Percentiles rank a stretch among this genome's conserved stretches.
phyloP scores from a whole-genome alignment of 1,140 invertebrate species.

The Drosophila tristis region DNA sequence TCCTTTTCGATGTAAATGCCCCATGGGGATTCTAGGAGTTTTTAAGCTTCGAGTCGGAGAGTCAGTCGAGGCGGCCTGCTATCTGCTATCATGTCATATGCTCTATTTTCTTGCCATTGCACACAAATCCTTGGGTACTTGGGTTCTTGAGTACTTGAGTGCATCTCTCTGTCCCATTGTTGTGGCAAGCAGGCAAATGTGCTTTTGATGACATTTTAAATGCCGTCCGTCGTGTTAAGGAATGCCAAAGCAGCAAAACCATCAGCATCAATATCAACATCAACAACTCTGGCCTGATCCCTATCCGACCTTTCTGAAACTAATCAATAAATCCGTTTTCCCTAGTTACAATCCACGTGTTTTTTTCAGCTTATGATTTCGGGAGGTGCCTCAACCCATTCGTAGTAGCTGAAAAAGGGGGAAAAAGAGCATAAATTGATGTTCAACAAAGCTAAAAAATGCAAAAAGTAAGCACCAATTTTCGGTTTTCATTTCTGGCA shows the following conservation, averaged over 20 bases:
- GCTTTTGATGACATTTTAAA: constrained; percentile 74
- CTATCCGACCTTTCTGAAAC: not conserved
- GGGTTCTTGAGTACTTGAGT: constrained; percentile 2
- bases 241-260: constrained; percentile 11
- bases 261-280: not conserved
- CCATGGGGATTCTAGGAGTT: too few relatives aligned
- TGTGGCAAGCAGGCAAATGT: constrained; percentile 55
- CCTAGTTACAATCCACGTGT: not conserved
- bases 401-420: constrained; percentile 32
- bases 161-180: constrained; percentile 13
- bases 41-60: not conserved
- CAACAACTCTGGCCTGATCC: not conserved
- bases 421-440: constrained; percentile 42
- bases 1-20: too few relatives aligned
- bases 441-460: constrained; percentile 19
- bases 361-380: constrained; percentile 35
- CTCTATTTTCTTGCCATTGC: not conserved
- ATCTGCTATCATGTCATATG: too few relatives aligned
- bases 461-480: constrained; percentile 28
- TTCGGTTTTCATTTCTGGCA: constrained; percentile 24
- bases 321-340: constrained; percentile 26
- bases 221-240: constrained; percentile 19
- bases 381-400: constrained; percentile 13
- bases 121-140: constrained; percentile 16
- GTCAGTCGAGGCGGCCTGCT: not conserved